Conservation (phyloP, 1,140 invertebrate genomes). For the Triops longicaudatus region DNA sequence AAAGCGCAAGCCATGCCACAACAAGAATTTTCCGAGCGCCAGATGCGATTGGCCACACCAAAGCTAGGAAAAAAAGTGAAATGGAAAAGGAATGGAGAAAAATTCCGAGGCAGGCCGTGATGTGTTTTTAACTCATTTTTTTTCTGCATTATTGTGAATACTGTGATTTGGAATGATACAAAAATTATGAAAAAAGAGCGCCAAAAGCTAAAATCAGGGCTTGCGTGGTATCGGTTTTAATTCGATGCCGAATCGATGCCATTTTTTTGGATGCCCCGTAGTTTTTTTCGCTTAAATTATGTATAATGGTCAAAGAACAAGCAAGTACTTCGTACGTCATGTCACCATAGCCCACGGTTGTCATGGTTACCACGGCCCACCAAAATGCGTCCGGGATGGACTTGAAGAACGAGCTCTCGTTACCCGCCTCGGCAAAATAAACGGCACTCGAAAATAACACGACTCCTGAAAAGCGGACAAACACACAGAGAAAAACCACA, state of each 20-base stretch:
- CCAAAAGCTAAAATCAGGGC: neutral
- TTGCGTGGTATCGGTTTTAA: neutral
- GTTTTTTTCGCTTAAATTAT: slow-evolving; percentile 12
- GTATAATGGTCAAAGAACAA: slow-evolving; percentile 20
- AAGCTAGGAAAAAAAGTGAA: neutral
- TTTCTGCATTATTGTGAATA: neutral
- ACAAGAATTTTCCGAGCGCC: neutral
- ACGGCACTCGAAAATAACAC: slow-evolving; percentile 96
- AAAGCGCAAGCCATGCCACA: neutral
- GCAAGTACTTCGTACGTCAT: slow-evolving; percentile 75
- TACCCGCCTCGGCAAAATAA: slow-evolving; percentile 96
- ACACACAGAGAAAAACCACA: slow-evolving; percentile 2
- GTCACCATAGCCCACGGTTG: slow-evolving; percentile 99
- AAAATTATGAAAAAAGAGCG: neutral
- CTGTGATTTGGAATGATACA: neutral
- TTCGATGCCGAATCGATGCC: neutral
- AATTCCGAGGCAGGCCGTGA: slow-evolving; percentile 17
- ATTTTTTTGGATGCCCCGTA: neutral
- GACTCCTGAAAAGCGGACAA: slow-evolving; percentile 65
- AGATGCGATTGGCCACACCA: neutral
- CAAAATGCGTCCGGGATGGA: slow-evolving; percentile 95
- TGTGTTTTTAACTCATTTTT: slow-evolving; percentile 1
- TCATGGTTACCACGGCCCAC: slow-evolving; percentile 87
- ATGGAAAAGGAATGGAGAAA: neutral
- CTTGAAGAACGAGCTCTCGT: slow-evolving; percentile 91